Evolutionary conservation across 2,113 vertebrate genomes (phyloP), one percentile per base, ranked within the genome.

Genomic region (Edolisoma coerulescens): DNA sequence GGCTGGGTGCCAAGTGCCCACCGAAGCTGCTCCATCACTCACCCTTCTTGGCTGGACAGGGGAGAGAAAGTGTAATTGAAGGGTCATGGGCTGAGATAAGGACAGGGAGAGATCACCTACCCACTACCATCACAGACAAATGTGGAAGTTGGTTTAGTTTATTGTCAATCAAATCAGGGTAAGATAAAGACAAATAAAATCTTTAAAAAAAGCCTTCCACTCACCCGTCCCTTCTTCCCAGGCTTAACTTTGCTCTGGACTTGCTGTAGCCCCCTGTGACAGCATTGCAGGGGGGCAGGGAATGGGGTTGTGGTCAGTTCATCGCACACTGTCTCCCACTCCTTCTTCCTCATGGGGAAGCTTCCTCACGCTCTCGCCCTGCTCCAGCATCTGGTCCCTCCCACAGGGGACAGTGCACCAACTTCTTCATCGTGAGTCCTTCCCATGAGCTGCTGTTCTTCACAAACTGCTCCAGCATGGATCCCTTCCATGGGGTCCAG

Each of bases 71-170:
- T 50, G 37, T 14, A 16, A 23, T 64, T 35, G 9, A 71, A 13
- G 22, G 17, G 17, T 73, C 10, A 3, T 35, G 21, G 42, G 42
- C 23, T 64, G 67, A 42, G 21, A 8, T 30, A 32, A 69, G 21
- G 50, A 56, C 35, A 32, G 26, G 32, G 42, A 49, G 21, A 42
- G 7, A 15, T 42, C 23, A 10, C 0, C 2, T n/a, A 39, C 8
- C 2, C 10, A 3, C 30, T 47, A 14, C 6, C 0, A 0, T 21
- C 16, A 24, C 16, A 33, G 41, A 28, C 8, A 3, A 20, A 24
- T 8, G 15, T 10, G 12, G 12, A 32, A 35, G 30, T 49, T 50
- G 35, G 49, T 56, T 49, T 21, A 35, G 49, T 56, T 71, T 32
- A 22, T 32, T 71, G 18, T 7, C 14, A 49, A 1, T 49, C 8